Evolutionary conservation across 30 jellyfish, hydroid and myxozoan genomes (phyloP), one percentile per base, ranked within the genome.

Genomic region (Hydractinia echinata): DNA sequence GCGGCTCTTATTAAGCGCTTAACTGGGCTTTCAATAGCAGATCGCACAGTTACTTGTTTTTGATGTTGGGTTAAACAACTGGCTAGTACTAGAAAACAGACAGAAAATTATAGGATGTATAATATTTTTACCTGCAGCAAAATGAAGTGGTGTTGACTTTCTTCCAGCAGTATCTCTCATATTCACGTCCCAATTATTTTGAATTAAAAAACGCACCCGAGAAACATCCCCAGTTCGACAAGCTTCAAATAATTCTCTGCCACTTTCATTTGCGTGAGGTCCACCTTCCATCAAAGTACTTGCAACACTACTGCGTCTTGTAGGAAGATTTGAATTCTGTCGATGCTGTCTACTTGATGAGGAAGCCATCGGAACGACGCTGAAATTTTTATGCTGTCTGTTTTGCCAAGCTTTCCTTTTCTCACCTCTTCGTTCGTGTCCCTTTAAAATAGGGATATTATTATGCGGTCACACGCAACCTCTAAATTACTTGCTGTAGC

Each of bases 131-230:
- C 99, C 99, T 18, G 99, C 99, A 56, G 99, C 99, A 82, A 93
- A 93, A 81, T 93, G 99, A 48, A 93, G 71, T 20, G 99, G 99
- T 1, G 96, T 93, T 30, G 96, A 87, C 66, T 93, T 93, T 66
- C 99, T 79, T 44, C 99, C 99, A 67, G 99, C 99, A 30, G 99
- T 93, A 73, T 93, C 99, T 61, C 99, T 84, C 99, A 93, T 93
- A 66, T 93, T 93, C 15, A 93, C 99, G 72, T 89, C 79, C 94
- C 95, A 87, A 50, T 90, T 89, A 60, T 78, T 84, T 48, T 85
- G 89, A n/a, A 93, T 78, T 19, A 93, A 94, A 70, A 64, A 48
- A 6, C 85, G 82, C 39, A 93, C 99, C 55, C 77, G 93, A 82
- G 84, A 77, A 20, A 93, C 92, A 64, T 86, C 99, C 44, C 99